Conservation (phyloP, 2,797 vertebrate species). For the Distichodus sexfasciatus region DNA sequence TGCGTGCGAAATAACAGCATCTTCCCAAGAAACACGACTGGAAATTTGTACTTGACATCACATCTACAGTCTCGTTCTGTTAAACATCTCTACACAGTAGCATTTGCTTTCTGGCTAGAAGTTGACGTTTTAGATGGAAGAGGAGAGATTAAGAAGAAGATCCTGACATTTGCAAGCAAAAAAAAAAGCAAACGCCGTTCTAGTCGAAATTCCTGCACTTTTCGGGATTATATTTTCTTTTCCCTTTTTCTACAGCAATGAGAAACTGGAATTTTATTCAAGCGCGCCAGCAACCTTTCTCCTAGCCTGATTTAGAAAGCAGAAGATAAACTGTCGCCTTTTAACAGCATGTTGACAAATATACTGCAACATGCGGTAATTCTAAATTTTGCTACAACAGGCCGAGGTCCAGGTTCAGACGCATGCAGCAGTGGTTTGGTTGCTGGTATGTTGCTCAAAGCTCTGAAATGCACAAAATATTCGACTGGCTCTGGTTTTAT, state of each 20-base stretch:
- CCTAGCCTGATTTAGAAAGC: constrained; percentile 44
- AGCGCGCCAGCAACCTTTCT: constrained; percentile 21
- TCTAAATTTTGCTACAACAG: no score
- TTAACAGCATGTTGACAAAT: constrained; percentile 30
- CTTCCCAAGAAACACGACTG: constrained; percentile 3
- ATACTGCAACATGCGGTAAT: constrained; percentile 54
- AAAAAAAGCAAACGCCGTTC: background rate
- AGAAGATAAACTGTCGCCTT: constrained; percentile 18
- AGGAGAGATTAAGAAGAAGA: constrained; percentile 43
- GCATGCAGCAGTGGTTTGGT: constrained; percentile 52
- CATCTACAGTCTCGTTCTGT: background rate
- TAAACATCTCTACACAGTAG: no score
- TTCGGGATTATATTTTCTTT: constrained; percentile 51
- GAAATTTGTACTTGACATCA: background rate
- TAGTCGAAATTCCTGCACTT: constrained; percentile 24
- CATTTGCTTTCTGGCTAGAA: no score
- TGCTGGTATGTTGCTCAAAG: constrained; percentile 65
- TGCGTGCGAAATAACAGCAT: constrained; percentile 45
- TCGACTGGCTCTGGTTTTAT: constrained; percentile 3
- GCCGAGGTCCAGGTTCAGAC: constrained; percentile 55
- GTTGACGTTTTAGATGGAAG: constrained; percentile 2
- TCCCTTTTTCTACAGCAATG: constrained; percentile 44
- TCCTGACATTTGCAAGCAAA: constrained; percentile 4
- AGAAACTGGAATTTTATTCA: constrained; percentile 45
- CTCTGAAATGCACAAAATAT: constrained; percentile 47